Evolutionary conservation across 2,113 vertebrate genomes (phyloP).

Genomic region (Sphaerodactylus townsendi): DNA sequence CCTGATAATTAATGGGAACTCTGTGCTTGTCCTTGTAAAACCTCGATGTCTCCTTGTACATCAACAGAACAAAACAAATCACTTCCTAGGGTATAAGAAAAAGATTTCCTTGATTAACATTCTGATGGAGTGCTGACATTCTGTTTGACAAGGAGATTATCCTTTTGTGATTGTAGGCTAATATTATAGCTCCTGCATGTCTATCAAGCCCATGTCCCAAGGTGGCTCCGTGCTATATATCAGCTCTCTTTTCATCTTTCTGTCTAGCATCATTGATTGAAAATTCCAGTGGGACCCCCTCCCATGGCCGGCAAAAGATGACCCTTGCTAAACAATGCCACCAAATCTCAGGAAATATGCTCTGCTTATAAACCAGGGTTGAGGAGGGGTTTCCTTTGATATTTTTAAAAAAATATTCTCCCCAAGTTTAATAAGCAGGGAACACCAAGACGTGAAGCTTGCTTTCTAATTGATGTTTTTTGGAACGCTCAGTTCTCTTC

Average conservation of each 20-base stretch:
- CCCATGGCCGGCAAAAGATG: conserved; percentile 22
- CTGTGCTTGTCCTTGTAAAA: neutral
- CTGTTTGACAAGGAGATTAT: conserved; percentile 44
- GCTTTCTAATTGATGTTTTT: neutral
- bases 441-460: neutral
- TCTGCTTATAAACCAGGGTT: neutral
- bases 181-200: conserved; percentile 24
- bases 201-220: conserved; percentile 18
- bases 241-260: conserved; percentile 1
- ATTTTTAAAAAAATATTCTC: too few species aligned
- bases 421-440: neutral
- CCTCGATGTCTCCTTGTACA: neutral
- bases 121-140: conserved; percentile 33
- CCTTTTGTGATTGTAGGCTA: conserved; percentile 23
- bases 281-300: neutral
- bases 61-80: neutral
- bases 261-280: conserved; percentile 9
- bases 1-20: neutral
- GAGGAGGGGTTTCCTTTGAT: neutral
- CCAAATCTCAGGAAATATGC: neutral
- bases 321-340: neutral
- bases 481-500: neutral
- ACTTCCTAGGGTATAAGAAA: conserved; percentile 5
- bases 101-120: conserved; percentile 42
- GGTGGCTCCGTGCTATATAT: conserved; percentile 15